Conservation (phyloP, 2,888 invertebrate species). For the Corbicula japonica region DNA sequence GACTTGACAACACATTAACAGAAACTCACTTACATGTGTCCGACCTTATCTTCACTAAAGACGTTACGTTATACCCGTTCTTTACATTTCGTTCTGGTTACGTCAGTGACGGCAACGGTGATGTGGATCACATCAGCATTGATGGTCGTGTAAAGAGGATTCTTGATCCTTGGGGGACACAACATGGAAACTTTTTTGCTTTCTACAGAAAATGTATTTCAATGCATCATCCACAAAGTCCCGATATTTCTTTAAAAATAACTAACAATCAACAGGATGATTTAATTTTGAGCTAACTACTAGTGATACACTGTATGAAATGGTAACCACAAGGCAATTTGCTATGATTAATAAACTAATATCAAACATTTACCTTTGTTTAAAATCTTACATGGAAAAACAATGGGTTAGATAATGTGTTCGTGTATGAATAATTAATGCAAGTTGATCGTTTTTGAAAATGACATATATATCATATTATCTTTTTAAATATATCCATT, state of each 20-base stretch:
- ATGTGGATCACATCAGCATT: constrained; percentile 73
- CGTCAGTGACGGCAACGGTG: constrained; percentile 72
- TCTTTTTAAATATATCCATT: too few relatives aligned
- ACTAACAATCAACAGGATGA: too few relatives aligned
- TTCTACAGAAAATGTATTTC: constrained; percentile 76
- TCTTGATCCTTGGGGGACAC: constrained; percentile 54
- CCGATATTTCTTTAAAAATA: constrained; percentile 66
- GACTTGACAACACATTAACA: constrained; percentile 5
- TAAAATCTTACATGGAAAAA: too few relatives aligned
- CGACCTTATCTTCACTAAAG: background rate
- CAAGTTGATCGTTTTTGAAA: too few relatives aligned
- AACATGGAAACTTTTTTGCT: constrained; percentile 68
- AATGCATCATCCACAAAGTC: constrained; percentile 73
- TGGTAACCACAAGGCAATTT: too few relatives aligned
- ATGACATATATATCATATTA: too few relatives aligned
- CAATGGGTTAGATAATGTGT: too few relatives aligned
- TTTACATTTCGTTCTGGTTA: constrained; percentile 75
- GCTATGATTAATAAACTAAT: too few relatives aligned
- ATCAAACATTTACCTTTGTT: too few relatives aligned
- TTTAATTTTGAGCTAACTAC: too few relatives aligned
- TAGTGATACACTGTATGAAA: too few relatives aligned
- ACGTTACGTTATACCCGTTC: constrained; percentile 58
- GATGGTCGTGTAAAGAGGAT: constrained; percentile 61
- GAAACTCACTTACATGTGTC: constrained; percentile 43
- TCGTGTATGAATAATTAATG: too few relatives aligned